These are phyloP conservation scores for Palloptera scutellata DNA, from an alignment of 2,888 invertebrate species.

Conservation along the genomic window DNA sequence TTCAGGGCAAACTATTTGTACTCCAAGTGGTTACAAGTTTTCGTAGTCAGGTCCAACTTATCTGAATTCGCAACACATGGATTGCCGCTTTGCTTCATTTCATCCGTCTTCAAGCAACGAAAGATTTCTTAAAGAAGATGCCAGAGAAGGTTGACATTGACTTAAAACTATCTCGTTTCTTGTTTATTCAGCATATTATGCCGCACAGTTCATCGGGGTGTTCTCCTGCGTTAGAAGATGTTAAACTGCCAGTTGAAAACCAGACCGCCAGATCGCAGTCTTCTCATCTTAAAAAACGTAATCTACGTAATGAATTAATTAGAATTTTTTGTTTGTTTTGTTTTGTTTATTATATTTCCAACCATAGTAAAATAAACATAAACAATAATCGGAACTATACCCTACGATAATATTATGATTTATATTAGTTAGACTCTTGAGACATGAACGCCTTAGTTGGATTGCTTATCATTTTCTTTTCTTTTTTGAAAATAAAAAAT, in stretches of 20 bases:
- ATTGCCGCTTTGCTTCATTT: slow-evolving; percentile 29
- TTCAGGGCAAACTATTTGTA: slow-evolving; percentile 22
- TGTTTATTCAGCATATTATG: slow-evolving; percentile 27
- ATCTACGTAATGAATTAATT: slow-evolving; percentile 20
- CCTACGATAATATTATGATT: too few species aligned
- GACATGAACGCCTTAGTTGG: too few species aligned
- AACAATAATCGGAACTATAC: slow-evolving; percentile 59
- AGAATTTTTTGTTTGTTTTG: too few species aligned
- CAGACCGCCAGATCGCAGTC: not conserved
- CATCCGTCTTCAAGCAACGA: slow-evolving; percentile 27
- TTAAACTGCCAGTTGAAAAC: slow-evolving; percentile 18
- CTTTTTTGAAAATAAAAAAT: too few species aligned
- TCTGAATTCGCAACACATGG: slow-evolving; percentile 29
- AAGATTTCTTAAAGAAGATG: slow-evolving; percentile 26
- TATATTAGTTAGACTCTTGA: too few species aligned
- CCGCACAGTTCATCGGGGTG: slow-evolving; percentile 16
- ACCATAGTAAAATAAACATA: too few species aligned
- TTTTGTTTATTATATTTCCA: too few species aligned
- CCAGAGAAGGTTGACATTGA: not conserved
- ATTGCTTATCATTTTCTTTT: too few species aligned
- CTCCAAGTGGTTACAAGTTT: slow-evolving; percentile 34
- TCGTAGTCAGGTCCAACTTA: slow-evolving; percentile 31
- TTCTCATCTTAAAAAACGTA: not conserved
- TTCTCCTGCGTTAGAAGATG: slow-evolving; percentile 14
- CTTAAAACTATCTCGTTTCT: slow-evolving; percentile 10